Evolutionary conservation across 1,140 invertebrate genomes (phyloP), one percentile per base, ranked within the genome.

Genomic region (Drosophila mayri): DNA sequence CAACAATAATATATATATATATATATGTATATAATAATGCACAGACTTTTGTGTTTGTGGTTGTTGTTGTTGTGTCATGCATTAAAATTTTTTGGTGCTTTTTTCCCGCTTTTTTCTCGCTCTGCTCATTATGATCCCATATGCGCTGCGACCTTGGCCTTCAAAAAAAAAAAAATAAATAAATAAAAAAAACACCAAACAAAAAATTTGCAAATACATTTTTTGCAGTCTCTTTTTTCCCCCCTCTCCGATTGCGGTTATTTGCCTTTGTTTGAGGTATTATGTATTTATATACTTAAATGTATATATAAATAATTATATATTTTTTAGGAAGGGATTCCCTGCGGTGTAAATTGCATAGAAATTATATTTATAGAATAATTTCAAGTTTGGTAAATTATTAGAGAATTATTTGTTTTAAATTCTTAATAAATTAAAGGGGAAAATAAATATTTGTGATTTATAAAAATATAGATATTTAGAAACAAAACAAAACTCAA

Each of bases 71-170:
- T 37, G 41, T 55, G 65, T 65, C 61, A 49, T 67, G 65, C 65
- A 67, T 67, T 67, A 65, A 67, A 35, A 38, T 18, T 81, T 76
- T 44, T 57, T 81, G 61, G 71, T 57, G 57, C 49, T 41, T 57
- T 57, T 32, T 38, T 35, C 52, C 72, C 38, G 28, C 25, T 43
- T 58, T 18, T n/a, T 22, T 44, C 22, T 61, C 40, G 10, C 49
- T 64, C 67, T 59, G 54, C 60, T 63, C 78, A 50, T 70, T 66
- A 57, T 80, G 50, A 68, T 79, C 65, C 75, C 70, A 79, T 79
- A 60, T 82, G 73, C 76, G 60, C 50, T 38, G 43, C 66, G 76
- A 84, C 81, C 54, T 76, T 76, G 74, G 61, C 74, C 74, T 76
- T 76, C 68, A 72, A 72, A 57, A 70, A 71, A 55, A 50, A 52